phyloP scores from a whole-genome alignment of 2,888 invertebrate genomes.

The Phrixothrix hirtus region DNA sequence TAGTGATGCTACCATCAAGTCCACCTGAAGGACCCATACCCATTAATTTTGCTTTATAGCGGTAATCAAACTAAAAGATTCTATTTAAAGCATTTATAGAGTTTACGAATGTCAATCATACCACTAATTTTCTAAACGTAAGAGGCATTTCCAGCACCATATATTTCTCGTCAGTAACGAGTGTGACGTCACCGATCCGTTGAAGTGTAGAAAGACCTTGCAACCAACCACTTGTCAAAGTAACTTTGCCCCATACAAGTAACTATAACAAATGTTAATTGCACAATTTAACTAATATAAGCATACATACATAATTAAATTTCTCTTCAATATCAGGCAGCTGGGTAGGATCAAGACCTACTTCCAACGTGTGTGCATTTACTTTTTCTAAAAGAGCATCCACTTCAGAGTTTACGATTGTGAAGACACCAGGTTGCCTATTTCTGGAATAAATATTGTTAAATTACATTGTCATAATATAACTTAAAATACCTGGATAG shows the following conservation, averaged over 20 bases:
- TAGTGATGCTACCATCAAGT: constrained; percentile 49
- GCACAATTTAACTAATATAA: background rate
- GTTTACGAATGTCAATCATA: too few relatives aligned
- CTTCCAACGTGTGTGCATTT: background rate
- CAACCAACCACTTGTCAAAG: constrained; percentile 57
- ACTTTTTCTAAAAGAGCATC: background rate
- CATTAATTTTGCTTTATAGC: constrained; percentile 59
- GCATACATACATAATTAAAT: background rate
- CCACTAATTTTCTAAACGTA: constrained; percentile 10
- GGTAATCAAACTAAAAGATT: constrained; percentile 57
- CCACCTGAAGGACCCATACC: constrained; percentile 60
- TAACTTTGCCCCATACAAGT: constrained; percentile 53
- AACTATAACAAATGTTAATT: background rate
- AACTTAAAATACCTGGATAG: too few relatives aligned
- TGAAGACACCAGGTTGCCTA: too few relatives aligned
- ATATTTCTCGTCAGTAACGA: constrained; percentile 24
- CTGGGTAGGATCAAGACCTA: background rate
- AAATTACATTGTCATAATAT: too few relatives aligned
- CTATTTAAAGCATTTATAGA: too few relatives aligned
- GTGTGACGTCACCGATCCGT: constrained; percentile 56
- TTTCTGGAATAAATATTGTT: too few relatives aligned
- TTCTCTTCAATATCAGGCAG: background rate
- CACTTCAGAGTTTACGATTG: background rate
- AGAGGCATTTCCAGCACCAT: constrained; percentile 19
- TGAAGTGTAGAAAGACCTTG: constrained; percentile 57